phyloP scores from a whole-genome alignment of 2,113 vertebrate species.

The Triplophysa dalaica region DNA sequence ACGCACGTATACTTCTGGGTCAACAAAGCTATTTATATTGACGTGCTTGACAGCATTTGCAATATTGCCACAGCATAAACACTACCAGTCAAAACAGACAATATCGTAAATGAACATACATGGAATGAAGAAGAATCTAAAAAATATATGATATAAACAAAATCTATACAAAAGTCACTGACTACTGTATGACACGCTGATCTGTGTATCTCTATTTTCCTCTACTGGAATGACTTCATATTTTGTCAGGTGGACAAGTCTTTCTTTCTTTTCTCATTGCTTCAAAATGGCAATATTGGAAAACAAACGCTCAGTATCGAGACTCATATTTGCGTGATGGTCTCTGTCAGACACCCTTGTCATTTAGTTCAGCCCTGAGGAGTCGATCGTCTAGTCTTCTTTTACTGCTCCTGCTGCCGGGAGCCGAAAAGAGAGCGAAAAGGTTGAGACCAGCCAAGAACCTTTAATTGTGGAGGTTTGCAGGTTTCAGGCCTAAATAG shows the following conservation, averaged over 20 bases:
- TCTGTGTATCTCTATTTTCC: too few species aligned
- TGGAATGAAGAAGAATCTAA: too few species aligned
- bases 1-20: neutral
- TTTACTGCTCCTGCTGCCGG: constrained; percentile 27
- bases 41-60: too few species aligned
- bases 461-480: too few species aligned
- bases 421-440: neutral
- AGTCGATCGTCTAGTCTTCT: constrained; percentile 50
- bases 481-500: too few species aligned
- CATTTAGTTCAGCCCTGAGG: constrained; percentile 40
- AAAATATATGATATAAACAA: too few species aligned
- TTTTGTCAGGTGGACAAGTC: neutral
- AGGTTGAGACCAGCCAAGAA: neutral
- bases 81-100: too few species aligned
- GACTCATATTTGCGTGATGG: constrained; percentile 51
- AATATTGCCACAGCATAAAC: too few species aligned
- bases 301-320: neutral
- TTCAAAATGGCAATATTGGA: neutral
- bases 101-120: too few species aligned
- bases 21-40: too few species aligned
- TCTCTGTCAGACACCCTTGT: constrained; percentile 39
- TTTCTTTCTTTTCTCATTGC: neutral
- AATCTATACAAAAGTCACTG: too few species aligned
- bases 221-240: neutral
- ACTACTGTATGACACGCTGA: too few species aligned